These are phyloP conservation scores for Catocala nupta DNA, from an alignment of 2,888 invertebrate species.

Conservation along the genomic window DNA sequence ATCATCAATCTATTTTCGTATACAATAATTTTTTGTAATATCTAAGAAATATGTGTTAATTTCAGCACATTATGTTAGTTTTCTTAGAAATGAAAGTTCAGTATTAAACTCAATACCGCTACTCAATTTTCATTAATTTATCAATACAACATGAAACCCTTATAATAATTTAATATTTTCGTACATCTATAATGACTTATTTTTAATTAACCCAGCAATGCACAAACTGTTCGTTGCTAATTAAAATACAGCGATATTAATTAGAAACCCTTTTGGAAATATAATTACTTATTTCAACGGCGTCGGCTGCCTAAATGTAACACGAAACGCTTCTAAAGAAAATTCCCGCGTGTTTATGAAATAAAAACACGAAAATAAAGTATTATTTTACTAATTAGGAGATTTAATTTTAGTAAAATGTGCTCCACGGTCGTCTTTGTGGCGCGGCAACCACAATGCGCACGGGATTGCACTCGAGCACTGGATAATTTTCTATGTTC, in stretches of 20 bases:
- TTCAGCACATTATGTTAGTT: too few species aligned
- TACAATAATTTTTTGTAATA: too few species aligned
- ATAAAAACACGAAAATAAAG: constrained; percentile 47
- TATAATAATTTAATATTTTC: constrained; percentile 28
- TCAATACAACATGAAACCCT: constrained; percentile 36
- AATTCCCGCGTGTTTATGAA: constrained; percentile 40
- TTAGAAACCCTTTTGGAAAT: constrained; percentile 61
- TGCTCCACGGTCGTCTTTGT: constrained; percentile 38
- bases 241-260: constrained; percentile 61
- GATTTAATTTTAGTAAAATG: constrained; percentile 30
- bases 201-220: constrained; percentile 53
- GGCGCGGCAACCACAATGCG: constrained; percentile 48
- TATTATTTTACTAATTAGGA: constrained; percentile 46
- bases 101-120: neutral
- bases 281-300: constrained; percentile 57
- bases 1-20: neutral
- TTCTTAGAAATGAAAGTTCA: too few species aligned
- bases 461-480: constrained; percentile 66
- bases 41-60: too few species aligned
- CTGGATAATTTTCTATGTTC: constrained; percentile 61
- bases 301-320: constrained; percentile 50
- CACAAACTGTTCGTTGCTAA: constrained; percentile 56
- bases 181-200: constrained; percentile 33
- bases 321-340: constrained; percentile 51
- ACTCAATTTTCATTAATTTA: constrained; percentile 12